Conservation (phyloP, 2,888 invertebrate species). For the Nymphalis polychloros region DNA sequence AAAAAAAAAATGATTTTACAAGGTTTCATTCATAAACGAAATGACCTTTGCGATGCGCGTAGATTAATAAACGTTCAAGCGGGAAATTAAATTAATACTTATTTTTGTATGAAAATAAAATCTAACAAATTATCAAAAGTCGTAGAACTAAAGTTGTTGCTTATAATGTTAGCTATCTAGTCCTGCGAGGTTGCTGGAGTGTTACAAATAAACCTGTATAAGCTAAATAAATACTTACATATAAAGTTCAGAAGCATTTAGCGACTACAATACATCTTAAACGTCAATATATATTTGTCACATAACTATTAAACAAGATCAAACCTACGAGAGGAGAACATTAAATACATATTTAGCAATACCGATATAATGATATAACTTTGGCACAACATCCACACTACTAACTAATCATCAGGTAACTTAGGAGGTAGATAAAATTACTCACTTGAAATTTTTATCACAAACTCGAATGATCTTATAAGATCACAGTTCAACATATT, state of each 20-base stretch:
- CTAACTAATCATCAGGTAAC: conserved; percentile 48
- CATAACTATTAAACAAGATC: not conserved
- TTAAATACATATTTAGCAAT: conserved; percentile 2
- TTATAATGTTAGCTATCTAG: too few species aligned
- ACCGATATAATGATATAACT: conserved; percentile 17
- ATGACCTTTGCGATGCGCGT: too few species aligned
- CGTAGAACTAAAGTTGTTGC: too few species aligned
- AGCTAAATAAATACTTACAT: conserved; percentile 3
- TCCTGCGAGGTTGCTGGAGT: too few species aligned
- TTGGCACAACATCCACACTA: conserved; percentile 35
- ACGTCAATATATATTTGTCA: conserved; percentile 5
- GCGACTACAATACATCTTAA: not conserved
- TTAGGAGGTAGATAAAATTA: conserved; percentile 53
- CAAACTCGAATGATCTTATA: conserved; percentile 1
- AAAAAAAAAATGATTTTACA: too few species aligned
- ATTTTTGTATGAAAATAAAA: too few species aligned
- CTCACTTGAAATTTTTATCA: conserved; percentile 19
- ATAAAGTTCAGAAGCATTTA: not conserved
- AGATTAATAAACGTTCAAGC: too few species aligned
- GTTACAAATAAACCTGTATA: too few species aligned
- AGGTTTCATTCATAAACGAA: too few species aligned
- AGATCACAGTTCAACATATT: not conserved
- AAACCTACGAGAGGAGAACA: conserved; percentile 8
- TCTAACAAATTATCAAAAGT: too few species aligned
- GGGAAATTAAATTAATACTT: too few species aligned